Conservation (phyloP, 2,888 invertebrate genomes). For the Parasteatoda lunata region DNA sequence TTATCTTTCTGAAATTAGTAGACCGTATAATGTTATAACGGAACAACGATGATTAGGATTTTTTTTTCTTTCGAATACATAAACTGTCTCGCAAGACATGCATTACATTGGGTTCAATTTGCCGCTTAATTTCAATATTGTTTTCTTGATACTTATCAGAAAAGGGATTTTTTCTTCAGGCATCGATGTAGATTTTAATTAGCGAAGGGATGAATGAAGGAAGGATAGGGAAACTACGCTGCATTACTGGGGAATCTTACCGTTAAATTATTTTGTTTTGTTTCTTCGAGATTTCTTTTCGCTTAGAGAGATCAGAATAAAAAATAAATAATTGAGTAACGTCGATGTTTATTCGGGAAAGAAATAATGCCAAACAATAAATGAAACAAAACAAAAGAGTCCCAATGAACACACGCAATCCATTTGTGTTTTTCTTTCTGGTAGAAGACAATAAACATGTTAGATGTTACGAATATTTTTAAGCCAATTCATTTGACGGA, state of each 20-base stretch:
- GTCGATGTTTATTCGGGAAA: too few relatives aligned
- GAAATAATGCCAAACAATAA: neutral
- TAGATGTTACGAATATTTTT: too few relatives aligned
- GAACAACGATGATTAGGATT: constrained; percentile 5
- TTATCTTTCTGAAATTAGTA: constrained; percentile 5
- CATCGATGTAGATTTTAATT: constrained; percentile 16
- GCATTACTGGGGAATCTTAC: neutral
- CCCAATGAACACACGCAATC: too few relatives aligned
- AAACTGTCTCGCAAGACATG: constrained; percentile 18
- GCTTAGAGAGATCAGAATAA: neutral
- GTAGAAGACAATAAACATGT: too few relatives aligned
- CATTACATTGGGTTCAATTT: constrained; percentile 33
- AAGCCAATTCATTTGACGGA: too few relatives aligned
- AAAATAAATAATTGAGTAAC: neutral
- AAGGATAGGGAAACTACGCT: neutral
- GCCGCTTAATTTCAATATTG: constrained; percentile 41
- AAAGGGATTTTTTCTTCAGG: constrained; percentile 6
- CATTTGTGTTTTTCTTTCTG: too few relatives aligned
- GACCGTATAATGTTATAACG: constrained; percentile 13
- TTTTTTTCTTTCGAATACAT: constrained; percentile 16
- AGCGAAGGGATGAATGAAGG: constrained; percentile 4
- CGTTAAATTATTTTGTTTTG: constrained; percentile 15
- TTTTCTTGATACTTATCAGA: constrained; percentile 35
- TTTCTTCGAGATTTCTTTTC: constrained; percentile 3
- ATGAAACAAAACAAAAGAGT: neutral